Conservation (phyloP, 2,113 vertebrate genomes). For the Albula glossodonta region DNA sequence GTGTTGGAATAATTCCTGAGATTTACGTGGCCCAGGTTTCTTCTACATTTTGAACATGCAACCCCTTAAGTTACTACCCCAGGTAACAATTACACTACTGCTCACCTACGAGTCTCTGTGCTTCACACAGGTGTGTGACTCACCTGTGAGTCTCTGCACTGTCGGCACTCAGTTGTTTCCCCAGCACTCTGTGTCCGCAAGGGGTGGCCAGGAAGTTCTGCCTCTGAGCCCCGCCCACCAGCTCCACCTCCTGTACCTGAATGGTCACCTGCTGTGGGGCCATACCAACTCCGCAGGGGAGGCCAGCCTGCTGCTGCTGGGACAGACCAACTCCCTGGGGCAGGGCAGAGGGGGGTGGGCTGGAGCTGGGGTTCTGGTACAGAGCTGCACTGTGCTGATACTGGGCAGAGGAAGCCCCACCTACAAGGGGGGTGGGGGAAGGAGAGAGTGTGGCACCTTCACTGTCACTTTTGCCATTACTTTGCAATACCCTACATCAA, state of each 20-base stretch:
- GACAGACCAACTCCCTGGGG: slow-evolving; percentile 66
- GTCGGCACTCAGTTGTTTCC: slow-evolving; percentile 97
- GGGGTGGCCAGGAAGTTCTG: slow-evolving; percentile 83
- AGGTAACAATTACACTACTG: too few relatives aligned
- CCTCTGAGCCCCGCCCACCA: slow-evolving; percentile 72
- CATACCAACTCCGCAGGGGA: slow-evolving; percentile 56
- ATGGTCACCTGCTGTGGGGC: slow-evolving; percentile 90
- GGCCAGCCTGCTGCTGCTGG: slow-evolving; percentile 53
- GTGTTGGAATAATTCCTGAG: too few relatives aligned
- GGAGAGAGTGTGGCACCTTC: not conserved
- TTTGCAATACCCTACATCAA: too few relatives aligned
- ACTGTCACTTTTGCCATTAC: too few relatives aligned
- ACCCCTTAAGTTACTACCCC: too few relatives aligned
- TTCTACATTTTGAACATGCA: too few relatives aligned
- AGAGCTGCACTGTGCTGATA: slow-evolving; percentile 80
- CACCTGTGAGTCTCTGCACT: slow-evolving; percentile 96
- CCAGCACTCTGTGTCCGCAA: slow-evolving; percentile 87
- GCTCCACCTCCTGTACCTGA: slow-evolving; percentile 90
- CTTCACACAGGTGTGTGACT: not conserved
- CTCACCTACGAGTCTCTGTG: too few relatives aligned
- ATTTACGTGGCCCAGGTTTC: too few relatives aligned
- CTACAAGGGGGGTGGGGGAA: slow-evolving; percentile 49
- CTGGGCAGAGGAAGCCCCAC: slow-evolving; percentile 79
- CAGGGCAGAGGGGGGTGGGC: slow-evolving; percentile 73
- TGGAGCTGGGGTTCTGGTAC: slow-evolving; percentile 86